Evolutionary conservation across 1,140 invertebrate genomes (phyloP), one percentile per base, ranked within the genome.

Genomic region (Drosophila mojavensis): DNA sequence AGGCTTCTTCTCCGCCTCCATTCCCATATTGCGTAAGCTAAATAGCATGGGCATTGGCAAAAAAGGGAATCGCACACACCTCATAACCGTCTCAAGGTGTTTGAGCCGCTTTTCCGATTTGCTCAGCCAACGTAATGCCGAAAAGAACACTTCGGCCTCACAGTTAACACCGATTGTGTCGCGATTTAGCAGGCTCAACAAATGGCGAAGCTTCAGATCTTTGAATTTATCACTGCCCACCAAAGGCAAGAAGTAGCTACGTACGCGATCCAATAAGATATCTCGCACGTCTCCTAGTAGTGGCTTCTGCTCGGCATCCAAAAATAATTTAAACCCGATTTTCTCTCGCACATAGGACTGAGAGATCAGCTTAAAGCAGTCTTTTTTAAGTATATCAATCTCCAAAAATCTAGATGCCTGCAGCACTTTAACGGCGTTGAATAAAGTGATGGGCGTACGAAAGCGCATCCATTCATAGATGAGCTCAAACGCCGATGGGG

Each of bases 61-160:
- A 11, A 47, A 60, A 2, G 45, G n/a, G 7, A 80, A 81, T 20
- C 79, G 73, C 15, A 81, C 63, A 28, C 53, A 64, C 13, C 5
- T n/a, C 72, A 81, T 72, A n/a, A 72, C 11, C 0, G 39, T 36
- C 5, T 28, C 17, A 20, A 81, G 10, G 13, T 76, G 48, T 0
- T 24, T 6, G 28, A 68, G 4, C 1, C 79, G 66, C 6, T 72
- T 1, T 1, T 33, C 1, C 0, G 50, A 24, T 13, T n/a, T 26
- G 9, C 62, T 58, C 7, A 81, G 43, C 78, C 79, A 81, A 7
- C 45, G 72, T 0, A 80, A 39, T 0, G 59, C 78, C 0, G 78
- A 20, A 13, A 65, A 79, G 36, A 81, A 75, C 1, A 81, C 63
- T 36, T 81, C 79, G 11, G 67, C 66, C 20, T 81, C 79, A 4